A percentile compares a stretch with the other conserved stretches of the same genome.
Evolutionary conservation across 2,888 invertebrate genomes (phyloP).

Genomic region (Chrysopilus asiliformis): DNA sequence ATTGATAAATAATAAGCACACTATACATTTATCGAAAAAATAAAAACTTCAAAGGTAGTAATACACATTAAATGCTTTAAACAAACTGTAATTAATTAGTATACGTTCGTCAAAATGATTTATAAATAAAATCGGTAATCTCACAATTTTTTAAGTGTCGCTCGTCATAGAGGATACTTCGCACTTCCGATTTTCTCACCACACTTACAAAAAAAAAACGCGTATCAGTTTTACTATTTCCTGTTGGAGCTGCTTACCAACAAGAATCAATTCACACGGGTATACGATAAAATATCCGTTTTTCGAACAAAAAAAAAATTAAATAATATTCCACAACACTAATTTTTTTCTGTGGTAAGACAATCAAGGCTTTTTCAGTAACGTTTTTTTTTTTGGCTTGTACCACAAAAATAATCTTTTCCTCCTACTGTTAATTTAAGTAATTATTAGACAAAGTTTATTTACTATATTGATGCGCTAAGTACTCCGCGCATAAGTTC

Average conservation of each 20-base stretch:
- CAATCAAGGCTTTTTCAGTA: no score
- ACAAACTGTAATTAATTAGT: slow-evolving; percentile 39
- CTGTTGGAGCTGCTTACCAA: background rate
- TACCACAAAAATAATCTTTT: slow-evolving; percentile 9
- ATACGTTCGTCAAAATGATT: slow-evolving; percentile 37
- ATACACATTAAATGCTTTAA: slow-evolving; percentile 25
- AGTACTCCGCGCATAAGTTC: slow-evolving; percentile 15
- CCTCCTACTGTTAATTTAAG: slow-evolving; percentile 13
- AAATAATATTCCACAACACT: background rate
- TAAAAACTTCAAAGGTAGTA: no score
- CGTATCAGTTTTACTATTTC: background rate
- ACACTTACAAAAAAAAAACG: slow-evolving; percentile 1
- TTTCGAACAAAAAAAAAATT: slow-evolving; percentile 2
- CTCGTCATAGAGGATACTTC: background rate
- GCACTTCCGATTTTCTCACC: slow-evolving; percentile 11
- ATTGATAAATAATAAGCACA: no score
- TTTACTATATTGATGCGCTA: slow-evolving; percentile 13
- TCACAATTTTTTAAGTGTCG: background rate
- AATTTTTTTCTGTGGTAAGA: no score
- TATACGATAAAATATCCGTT: slow-evolving; percentile 10
- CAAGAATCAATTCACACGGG: background rate
- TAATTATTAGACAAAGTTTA: slow-evolving; percentile 15
- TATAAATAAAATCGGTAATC: slow-evolving; percentile 16
- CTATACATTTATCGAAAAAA: no score
- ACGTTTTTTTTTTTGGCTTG: slow-evolving; percentile 5